phyloP scores from a whole-genome alignment of 1,140 invertebrate species.

The Oreohelix idahoensis region DNA sequence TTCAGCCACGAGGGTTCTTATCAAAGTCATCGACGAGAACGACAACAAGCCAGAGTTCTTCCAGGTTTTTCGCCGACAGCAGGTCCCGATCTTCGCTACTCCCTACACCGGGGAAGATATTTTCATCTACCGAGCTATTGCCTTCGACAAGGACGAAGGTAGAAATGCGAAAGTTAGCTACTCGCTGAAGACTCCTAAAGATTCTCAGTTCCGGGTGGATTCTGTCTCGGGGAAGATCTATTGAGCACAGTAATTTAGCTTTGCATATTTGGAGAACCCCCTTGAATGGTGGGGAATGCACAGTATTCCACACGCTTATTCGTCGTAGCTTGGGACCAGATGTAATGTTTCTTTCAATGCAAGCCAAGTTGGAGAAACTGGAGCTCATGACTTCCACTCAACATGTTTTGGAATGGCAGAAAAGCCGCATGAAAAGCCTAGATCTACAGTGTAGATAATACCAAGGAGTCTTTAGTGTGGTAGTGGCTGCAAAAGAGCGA shows the following conservation, averaged over 20 bases:
- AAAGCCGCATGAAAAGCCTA: too few species aligned
- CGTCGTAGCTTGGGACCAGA: too few species aligned
- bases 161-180: constrained; percentile 82
- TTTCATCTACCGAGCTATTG: constrained; percentile 59
- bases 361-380: too few species aligned
- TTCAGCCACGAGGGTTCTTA: constrained; percentile 86
- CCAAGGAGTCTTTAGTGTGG: too few species aligned
- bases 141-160: constrained; percentile 67
- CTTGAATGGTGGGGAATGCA: too few species aligned
- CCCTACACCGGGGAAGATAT: constrained; percentile 51
- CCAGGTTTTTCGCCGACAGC: constrained; percentile 80
- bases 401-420: too few species aligned
- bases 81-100: constrained; percentile 81
- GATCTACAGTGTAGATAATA: too few species aligned
- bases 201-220: constrained; percentile 82
- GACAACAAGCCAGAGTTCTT: constrained; percentile 84
- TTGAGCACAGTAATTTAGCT: constrained; percentile 78
- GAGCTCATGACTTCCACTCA: too few species aligned
- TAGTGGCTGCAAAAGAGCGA: too few species aligned
- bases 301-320: too few species aligned
- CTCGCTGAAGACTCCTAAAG: constrained; percentile 81
- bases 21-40: constrained; percentile 87
- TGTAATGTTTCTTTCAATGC: too few species aligned
- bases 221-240: constrained; percentile 85
- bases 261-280: too few species aligned